phyloP scores from a whole-genome alignment of 2,797 vertebrate species.

The Allobates femoralis region DNA sequence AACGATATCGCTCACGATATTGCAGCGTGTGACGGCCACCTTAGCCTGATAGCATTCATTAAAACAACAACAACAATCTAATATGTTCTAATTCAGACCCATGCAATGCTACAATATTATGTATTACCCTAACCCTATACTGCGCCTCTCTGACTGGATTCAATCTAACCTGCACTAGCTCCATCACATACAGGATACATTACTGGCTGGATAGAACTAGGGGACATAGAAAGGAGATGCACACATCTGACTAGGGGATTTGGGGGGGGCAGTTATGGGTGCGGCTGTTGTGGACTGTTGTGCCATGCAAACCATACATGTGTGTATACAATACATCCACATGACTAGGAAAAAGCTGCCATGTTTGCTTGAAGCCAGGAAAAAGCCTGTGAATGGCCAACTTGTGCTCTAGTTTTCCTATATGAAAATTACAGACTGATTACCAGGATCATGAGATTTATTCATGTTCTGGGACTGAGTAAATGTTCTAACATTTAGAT shows the following conservation, averaged over 20 bases:
- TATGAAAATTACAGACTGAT: too few species aligned
- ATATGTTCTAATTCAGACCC: too few species aligned
- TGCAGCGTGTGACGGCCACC: too few species aligned
- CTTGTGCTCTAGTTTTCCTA: too few species aligned
- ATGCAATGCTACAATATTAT: not conserved
- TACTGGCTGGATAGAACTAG: too few species aligned
- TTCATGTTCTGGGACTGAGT: not conserved
- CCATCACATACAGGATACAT: not conserved
- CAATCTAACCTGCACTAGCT: not conserved
- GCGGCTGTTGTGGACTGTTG: not conserved
- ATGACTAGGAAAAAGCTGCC: not conserved
- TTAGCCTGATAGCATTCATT: too few species aligned
- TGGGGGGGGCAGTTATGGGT: not conserved
- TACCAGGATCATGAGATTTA: too few species aligned
- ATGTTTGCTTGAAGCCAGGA: not conserved
- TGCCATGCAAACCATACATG: not conserved
- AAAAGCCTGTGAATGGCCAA: not conserved
- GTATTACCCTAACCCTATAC: not conserved
- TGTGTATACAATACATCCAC: not conserved
- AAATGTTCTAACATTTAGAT: not conserved
- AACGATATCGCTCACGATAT: too few species aligned
- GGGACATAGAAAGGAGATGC: not conserved
- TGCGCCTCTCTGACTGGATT: not conserved
- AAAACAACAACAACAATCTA: too few species aligned
- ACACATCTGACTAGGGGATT: not conserved